phyloP scores from a whole-genome alignment of 2,888 invertebrate species.

The Leucophora obtusa region DNA sequence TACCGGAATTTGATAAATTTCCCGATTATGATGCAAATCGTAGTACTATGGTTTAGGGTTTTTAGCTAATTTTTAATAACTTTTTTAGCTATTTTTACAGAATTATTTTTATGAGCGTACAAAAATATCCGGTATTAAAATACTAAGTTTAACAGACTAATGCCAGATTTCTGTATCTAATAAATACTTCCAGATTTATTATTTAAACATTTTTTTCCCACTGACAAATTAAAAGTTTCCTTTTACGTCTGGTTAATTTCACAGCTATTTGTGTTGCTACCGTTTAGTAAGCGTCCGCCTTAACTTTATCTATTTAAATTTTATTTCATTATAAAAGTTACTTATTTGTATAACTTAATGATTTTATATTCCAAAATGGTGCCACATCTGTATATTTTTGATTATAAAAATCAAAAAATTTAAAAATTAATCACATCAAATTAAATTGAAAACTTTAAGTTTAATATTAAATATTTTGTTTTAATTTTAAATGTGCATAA shows the following conservation, averaged over 20 bases:
- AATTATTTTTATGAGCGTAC: no score
- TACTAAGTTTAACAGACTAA: no score
- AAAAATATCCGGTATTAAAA: no score
- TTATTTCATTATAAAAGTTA: not conserved
- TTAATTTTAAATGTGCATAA: conserved; percentile 57
- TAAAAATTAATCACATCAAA: conserved; percentile 3
- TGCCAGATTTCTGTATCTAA: no score
- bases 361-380: not conserved
- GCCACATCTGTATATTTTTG: conserved; percentile 19
- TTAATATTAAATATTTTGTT: conserved; percentile 40
- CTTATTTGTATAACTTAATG: not conserved
- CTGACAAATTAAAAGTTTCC: not conserved
- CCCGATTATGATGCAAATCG: no score
- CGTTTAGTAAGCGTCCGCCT: not conserved
- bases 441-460: not conserved
- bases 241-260: not conserved
- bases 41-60: no score
- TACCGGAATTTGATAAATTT: no score
- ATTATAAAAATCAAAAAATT: conserved; percentile 10
- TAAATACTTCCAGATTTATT: no score
- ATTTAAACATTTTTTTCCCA: not conserved
- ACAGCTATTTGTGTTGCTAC: not conserved
- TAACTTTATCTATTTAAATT: not conserved
- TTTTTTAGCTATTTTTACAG: no score
- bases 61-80: no score